Evolutionary conservation across 1,140 invertebrate genomes (phyloP).

Genomic region (Drosophila sp.): DNA sequence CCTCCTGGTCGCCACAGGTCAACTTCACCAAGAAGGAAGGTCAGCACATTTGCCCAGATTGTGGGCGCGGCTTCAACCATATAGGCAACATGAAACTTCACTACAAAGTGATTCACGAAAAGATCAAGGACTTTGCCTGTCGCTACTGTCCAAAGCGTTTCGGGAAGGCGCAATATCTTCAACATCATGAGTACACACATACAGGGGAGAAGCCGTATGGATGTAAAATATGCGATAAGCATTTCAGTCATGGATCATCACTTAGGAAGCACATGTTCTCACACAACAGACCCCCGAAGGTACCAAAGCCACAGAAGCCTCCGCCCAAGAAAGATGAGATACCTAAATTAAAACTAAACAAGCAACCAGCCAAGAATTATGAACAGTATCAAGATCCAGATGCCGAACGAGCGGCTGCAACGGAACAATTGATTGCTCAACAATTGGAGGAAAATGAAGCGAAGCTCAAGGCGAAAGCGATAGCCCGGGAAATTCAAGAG

Average conservation of each 20-base stretch:
- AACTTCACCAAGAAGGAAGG: constrained; percentile 81
- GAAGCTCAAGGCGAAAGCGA: constrained; percentile 66
- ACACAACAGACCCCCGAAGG: constrained; percentile 63
- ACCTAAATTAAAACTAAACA: constrained; percentile 15
- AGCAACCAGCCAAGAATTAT: constrained; percentile 52
- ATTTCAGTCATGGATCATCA: constrained; percentile 73
- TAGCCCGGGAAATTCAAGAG: constrained; percentile 64
- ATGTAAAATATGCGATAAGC: constrained; percentile 71
- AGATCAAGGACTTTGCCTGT: constrained; percentile 80
- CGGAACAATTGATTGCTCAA: constrained; percentile 63
- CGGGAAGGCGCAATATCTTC: constrained; percentile 78
- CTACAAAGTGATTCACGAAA: constrained; percentile 77
- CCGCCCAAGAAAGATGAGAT: constrained; percentile 5
- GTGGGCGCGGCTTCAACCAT: constrained; percentile 76
- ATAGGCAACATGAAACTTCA: constrained; percentile 80
- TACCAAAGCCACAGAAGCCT: constrained; percentile 29
- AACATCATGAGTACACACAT: constrained; percentile 80
- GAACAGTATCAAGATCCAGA: constrained; percentile 69
- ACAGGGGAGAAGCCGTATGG: constrained; percentile 84
- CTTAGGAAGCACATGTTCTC: constrained; percentile 75
- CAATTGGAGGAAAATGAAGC: constrained; percentile 69
- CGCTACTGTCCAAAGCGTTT: constrained; percentile 76
- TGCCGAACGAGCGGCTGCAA: constrained; percentile 67
- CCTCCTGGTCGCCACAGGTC: constrained; percentile 77
- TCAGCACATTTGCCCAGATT: constrained; percentile 76